Evolutionary conservation across 92 coral and sea anemone genomes (phyloP).

Genomic region (Micromussa lordhowensis): DNA sequence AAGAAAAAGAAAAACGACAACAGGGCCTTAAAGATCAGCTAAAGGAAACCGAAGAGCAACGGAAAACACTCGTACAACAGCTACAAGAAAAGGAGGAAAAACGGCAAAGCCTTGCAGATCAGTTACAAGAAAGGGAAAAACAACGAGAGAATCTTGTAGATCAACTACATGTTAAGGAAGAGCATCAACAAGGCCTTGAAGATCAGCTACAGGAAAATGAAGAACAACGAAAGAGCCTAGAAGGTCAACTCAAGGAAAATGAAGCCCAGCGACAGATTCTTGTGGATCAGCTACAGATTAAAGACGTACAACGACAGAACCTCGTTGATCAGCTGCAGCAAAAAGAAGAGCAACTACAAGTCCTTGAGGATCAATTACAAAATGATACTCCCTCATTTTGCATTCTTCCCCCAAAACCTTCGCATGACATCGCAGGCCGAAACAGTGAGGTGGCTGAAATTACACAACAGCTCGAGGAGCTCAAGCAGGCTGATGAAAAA

Average conservation of each 20-base stretch:
- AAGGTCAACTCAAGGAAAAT: not conserved
- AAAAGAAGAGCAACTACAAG: not conserved
- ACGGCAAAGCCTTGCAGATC: not conserved
- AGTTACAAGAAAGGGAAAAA: not conserved
- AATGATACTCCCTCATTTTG: not conserved
- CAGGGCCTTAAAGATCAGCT: not conserved
- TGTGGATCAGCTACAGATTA: not conserved
- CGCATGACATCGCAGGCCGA: not conserved
- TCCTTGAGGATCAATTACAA: conserved; percentile 12
- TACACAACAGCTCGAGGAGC: not conserved
- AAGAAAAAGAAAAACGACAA: not conserved
- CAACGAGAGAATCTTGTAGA: not conserved
- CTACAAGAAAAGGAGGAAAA: not conserved
- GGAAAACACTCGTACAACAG: not conserved
- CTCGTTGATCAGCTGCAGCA: not conserved
- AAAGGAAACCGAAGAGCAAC: not conserved
- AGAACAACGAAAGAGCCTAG: no score
- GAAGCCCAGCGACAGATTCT: not conserved
- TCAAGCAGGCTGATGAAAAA: not conserved
- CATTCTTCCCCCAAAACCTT: conserved; percentile 17
- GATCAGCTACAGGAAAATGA: not conserved
- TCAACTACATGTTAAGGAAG: not conserved
- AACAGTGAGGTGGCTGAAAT: not conserved
- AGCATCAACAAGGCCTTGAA: not conserved
- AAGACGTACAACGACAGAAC: not conserved